Base-by-base conservation (phyloP, 1,140 invertebrate genomes). In the Drosophila kohkoa region DNA sequence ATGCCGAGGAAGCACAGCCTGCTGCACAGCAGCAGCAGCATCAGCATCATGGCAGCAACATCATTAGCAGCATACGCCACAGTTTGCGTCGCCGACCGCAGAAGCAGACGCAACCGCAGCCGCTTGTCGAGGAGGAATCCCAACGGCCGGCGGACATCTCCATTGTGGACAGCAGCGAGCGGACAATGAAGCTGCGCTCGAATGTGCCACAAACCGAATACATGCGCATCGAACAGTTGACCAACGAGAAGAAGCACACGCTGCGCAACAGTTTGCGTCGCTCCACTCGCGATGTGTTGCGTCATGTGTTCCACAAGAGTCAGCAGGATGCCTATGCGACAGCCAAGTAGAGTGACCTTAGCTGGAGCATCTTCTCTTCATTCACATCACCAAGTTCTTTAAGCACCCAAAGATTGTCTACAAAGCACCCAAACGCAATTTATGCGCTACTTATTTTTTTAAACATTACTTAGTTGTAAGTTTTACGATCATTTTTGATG, bases 231-330 rank as follows among this genome's bases (percentile, higher is more conserved):
- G 86, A 91, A 38, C 82, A 91, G 73, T 58, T 88, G 43, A 85
- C 80, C 60, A 88, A 80, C 48, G 89, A 87, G 52, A 88, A 73
- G 75, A 91, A 85, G 55, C 81, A 87, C n/a, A 76, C 85, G n/a
- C 63, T 92, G 28, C 71, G 91, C 8, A 92, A 82, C 41, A 92
- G 91, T 48, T 75, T 92, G 6, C 46, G 90, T n/a, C 78, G 77
- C 3, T 90, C 90, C n/a, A 92, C 91, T 2, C 77, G 90, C 20
- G 91, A 92, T 16, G 79, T 91, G 5, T 63, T 92, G 20, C 83
- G 91, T 4, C 82, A 92, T 62, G 90, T 92, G 35, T 92, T 92
- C 68, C 90, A 92, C 69, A 92, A 92, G 71, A 80, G 77, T 6
- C 83, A 90, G 20, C 83, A 90, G 20, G 91, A 92, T 64, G 83